Conservation (phyloP, 2,888 invertebrate genomes). For the Atethmia centrago region DNA sequence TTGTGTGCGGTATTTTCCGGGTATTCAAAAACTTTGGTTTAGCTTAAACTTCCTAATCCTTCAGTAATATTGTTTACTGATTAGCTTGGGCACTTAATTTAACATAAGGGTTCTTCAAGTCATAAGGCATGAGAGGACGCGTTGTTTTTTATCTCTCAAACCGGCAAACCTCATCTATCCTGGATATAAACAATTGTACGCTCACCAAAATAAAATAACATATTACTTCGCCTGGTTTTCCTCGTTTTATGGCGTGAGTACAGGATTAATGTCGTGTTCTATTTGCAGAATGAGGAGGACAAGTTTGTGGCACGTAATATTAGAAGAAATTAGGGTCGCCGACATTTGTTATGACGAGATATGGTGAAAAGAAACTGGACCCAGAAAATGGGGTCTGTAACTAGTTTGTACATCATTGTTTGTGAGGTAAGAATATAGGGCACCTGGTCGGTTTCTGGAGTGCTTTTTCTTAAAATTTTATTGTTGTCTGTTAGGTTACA, state of each 20-base stretch:
- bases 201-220: constrained; percentile 58
- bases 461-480: not conserved
- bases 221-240: constrained; percentile 60
- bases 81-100: not conserved
- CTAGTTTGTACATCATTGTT: constrained; percentile 45
- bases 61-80: not conserved
- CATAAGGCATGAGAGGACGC: not conserved
- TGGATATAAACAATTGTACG: constrained; percentile 38
- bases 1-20: not conserved
- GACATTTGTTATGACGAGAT: constrained; percentile 56
- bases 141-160: not conserved
- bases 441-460: not conserved
- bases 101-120: not conserved
- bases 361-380: constrained; percentile 55
- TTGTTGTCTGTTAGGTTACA: not conserved
- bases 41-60: not conserved
- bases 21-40: not conserved
- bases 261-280: constrained; percentile 62
- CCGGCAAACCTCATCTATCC: not conserved
- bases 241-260: constrained; percentile 58
- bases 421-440: constrained; percentile 22
- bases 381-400: constrained; percentile 48
- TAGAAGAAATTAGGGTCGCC: constrained; percentile 65
- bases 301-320: constrained; percentile 53
- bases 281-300: constrained; percentile 38